Conservation (phyloP, 2,888 invertebrate genomes). For the Tetheella fluctuosa region DNA sequence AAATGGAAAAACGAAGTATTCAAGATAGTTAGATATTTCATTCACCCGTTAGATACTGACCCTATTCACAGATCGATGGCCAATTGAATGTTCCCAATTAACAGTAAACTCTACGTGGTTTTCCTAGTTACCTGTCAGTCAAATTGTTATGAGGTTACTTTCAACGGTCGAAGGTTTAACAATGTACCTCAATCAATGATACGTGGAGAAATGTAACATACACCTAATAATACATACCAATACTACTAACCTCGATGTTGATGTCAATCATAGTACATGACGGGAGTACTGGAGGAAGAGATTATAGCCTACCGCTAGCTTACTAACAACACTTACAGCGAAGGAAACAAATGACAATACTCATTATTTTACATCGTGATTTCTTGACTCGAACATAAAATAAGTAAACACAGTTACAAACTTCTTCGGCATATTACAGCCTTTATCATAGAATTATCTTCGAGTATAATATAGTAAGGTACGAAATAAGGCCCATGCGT, state of each 20-base stretch:
- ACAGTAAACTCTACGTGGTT: constrained; percentile 29
- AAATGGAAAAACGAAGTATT: constrained; percentile 8
- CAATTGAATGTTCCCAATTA: constrained; percentile 10
- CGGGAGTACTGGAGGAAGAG: constrained; percentile 25
- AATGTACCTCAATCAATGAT: constrained; percentile 46
- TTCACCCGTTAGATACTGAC: constrained; percentile 9
- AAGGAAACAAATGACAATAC: constrained; percentile 19
- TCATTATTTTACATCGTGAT: constrained; percentile 20
- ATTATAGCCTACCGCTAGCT: constrained; percentile 35
- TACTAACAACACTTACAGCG: constrained; percentile 20
- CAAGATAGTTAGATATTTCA: constrained; percentile 8
- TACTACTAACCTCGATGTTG: constrained; percentile 55
- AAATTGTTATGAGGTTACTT: constrained; percentile 32
- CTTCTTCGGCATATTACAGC: background rate
- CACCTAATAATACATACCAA: constrained; percentile 42
- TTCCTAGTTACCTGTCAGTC: constrained; percentile 42
- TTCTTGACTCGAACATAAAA: constrained; percentile 24
- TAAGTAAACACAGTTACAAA: constrained; percentile 5
- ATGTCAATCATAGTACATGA: constrained; percentile 52
- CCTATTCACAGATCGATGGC: constrained; percentile 9
- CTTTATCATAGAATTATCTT: no score
- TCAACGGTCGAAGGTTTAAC: constrained; percentile 55
- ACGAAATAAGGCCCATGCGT: no score
- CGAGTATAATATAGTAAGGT: no score
- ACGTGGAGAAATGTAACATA: constrained; percentile 45